Conservation (phyloP, 1,140 invertebrate genomes). For the Polypedilum pembai region DNA sequence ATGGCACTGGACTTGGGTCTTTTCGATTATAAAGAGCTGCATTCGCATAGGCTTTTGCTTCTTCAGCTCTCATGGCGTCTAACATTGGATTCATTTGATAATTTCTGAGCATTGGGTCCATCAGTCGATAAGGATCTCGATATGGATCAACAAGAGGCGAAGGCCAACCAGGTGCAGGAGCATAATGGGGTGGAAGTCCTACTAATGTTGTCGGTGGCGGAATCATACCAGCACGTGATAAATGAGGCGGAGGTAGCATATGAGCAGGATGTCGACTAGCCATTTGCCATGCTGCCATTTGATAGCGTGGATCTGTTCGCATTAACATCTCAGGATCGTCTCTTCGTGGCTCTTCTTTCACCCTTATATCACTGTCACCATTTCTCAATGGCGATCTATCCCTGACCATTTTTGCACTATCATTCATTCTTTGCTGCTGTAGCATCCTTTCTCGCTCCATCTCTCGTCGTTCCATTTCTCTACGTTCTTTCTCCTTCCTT, state of each 20-base stretch:
- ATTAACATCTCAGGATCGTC: constrained; percentile 51
- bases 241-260: constrained; percentile 48
- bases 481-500: constrained; percentile 60
- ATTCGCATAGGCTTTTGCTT: constrained; percentile 65
- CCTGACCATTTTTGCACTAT: constrained; percentile 46
- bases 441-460: constrained; percentile 50
- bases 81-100: constrained; percentile 58
- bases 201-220: constrained; percentile 41
- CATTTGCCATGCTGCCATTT: constrained; percentile 38
- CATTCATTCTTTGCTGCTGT: constrained; percentile 48
- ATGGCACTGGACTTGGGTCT: constrained; percentile 53
- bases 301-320: constrained; percentile 42
- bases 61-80: constrained; percentile 61
- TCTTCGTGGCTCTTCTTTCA: constrained; percentile 57
- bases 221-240: constrained; percentile 47
- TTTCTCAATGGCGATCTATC: constrained; percentile 65
- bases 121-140: constrained; percentile 56
- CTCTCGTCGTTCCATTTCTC: constrained; percentile 60
- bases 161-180: constrained; percentile 50
- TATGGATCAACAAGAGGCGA: constrained; percentile 51
- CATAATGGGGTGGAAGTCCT: constrained; percentile 50
- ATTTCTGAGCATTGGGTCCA: constrained; percentile 61
- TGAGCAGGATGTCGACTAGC: constrained; percentile 47
- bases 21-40: constrained; percentile 52
- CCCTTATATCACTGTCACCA: constrained; percentile 50